Evolutionary conservation across 2,797 vertebrate genomes (phyloP).

Genomic region (Hemitrygon akajei): DNA sequence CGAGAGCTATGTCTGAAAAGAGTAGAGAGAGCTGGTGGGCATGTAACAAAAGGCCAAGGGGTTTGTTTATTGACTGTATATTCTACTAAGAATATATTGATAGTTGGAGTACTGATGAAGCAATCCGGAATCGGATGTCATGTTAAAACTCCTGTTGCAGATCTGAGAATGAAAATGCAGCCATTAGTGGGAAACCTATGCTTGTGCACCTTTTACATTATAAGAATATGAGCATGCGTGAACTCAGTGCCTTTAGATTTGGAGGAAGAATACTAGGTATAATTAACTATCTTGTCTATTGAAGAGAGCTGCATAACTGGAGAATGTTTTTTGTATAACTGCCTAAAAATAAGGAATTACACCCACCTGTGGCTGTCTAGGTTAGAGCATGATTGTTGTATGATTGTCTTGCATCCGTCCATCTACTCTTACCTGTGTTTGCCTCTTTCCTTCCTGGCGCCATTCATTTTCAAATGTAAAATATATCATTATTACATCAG

Average conservation of each 20-base stretch:
- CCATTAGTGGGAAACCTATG: not conserved
- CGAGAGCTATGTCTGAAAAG: not conserved
- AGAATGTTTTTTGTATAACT: not conserved
- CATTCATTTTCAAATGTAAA: not conserved
- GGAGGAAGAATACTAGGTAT: no score
- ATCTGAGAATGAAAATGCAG: not conserved
- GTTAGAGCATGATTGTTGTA: no score
- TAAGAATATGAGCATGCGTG: not conserved
- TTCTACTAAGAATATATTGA: not conserved
- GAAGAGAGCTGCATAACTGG: not conserved
- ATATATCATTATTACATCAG: not conserved
- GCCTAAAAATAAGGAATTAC: not conserved
- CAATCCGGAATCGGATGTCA: not conserved
- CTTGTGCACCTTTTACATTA: no score
- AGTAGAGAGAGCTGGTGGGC: not conserved
- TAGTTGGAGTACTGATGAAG: not conserved
- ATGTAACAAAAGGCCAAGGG: not conserved
- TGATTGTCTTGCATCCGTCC: no score
- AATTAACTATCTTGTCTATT: not conserved
- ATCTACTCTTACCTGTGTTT: no score
- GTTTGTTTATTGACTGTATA: not conserved
- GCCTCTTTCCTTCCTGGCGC: no score
- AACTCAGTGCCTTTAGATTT: not conserved
- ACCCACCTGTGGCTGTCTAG: not conserved
- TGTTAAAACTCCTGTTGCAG: not conserved